Evolutionary conservation across 1,140 invertebrate genomes (phyloP).

Genomic region (Wasmannia auropunctata): DNA sequence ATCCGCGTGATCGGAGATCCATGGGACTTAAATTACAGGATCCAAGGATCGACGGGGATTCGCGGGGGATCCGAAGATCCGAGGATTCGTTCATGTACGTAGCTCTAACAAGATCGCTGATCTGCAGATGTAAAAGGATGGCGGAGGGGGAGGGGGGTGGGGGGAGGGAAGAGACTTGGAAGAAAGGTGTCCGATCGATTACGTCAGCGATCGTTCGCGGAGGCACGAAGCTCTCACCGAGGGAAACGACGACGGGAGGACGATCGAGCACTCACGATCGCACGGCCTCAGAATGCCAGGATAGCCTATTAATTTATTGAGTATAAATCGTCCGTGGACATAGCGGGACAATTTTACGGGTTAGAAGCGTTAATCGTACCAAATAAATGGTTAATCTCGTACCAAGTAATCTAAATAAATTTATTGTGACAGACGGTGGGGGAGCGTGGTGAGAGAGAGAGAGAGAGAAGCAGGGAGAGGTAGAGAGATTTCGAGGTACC

Average conservation of each 20-base stretch:
- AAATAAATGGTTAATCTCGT: slow-evolving; percentile 74
- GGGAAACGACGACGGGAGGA: slow-evolving; percentile 39
- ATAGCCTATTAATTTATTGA: slow-evolving; percentile 76
- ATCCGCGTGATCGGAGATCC: slow-evolving; percentile 1
- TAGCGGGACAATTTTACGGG: slow-evolving; percentile 63
- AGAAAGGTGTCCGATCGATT: slow-evolving; percentile 6
- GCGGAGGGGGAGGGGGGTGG: too few relatives aligned
- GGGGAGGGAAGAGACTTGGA: too few relatives aligned
- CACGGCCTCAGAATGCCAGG: slow-evolving; percentile 59
- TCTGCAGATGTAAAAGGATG: not conserved
- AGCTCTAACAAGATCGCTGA: not conserved
- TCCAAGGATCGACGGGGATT: slow-evolving; percentile 36
- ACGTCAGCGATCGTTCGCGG: not conserved
- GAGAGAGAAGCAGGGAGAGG: slow-evolving; percentile 11
- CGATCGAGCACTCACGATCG: slow-evolving; percentile 45
- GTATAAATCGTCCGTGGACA: slow-evolving; percentile 61
- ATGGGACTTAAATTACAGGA: not conserved
- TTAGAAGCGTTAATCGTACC: slow-evolving; percentile 74
- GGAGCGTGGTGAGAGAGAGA: not conserved
- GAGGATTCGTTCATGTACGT: not conserved
- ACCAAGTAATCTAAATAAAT: slow-evolving; percentile 75
- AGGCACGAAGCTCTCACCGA: slow-evolving; percentile 13
- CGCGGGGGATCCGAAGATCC: not conserved
- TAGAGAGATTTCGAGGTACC: slow-evolving; percentile 62
- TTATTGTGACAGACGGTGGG: slow-evolving; percentile 39